Conservation (phyloP, 2,888 invertebrate genomes). For the Lithophane leautieri region DNA sequence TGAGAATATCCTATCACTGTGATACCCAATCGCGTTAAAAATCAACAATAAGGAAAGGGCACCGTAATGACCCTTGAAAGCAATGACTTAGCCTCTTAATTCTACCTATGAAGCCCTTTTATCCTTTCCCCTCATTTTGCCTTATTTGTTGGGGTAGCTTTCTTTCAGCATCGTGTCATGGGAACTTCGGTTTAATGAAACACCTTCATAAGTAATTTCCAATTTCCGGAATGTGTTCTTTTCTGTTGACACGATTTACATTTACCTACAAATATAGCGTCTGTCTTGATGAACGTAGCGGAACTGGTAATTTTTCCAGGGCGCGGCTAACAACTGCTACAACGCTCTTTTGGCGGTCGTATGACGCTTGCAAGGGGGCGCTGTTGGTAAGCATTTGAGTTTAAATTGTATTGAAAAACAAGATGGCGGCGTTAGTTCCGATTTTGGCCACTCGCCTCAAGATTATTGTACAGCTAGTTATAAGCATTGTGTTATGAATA, state of each 20-base stretch:
- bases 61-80: slow-evolving; percentile 49
- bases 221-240: background rate
- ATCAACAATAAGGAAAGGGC: slow-evolving; percentile 38
- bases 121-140: slow-evolving; percentile 47
- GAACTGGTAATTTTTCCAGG: background rate
- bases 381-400: background rate
- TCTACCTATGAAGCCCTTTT: slow-evolving; percentile 53
- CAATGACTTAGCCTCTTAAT: slow-evolving; percentile 61
- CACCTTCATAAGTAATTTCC: background rate
- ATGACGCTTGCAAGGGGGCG: background rate
- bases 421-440: background rate
- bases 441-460: background rate
- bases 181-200: slow-evolving; percentile 13
- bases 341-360: background rate
- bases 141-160: slow-evolving; percentile 36
- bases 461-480: background rate
- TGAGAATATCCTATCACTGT: slow-evolving; percentile 7
- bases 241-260: background rate
- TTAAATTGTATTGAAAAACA: background rate
- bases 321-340: background rate
- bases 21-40: slow-evolving; percentile 35
- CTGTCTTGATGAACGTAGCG: background rate
- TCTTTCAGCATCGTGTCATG: slow-evolving; percentile 22
- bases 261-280: background rate
- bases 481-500: background rate